phyloP scores from a whole-genome alignment of 1,140 invertebrate genomes.

The Trichoplusia ni region DNA sequence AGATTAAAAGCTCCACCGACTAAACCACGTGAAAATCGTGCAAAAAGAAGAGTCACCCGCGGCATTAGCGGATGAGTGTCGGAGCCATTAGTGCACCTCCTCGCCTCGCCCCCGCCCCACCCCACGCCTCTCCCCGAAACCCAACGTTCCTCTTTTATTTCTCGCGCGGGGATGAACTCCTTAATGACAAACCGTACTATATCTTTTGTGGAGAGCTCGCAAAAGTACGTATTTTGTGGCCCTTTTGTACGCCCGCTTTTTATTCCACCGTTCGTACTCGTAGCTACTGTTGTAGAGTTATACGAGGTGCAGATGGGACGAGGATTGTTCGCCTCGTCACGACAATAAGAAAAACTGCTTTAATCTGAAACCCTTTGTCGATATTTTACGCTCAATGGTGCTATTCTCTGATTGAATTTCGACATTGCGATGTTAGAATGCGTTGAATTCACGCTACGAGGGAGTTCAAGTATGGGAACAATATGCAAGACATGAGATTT shows the following conservation, averaged over 20 bases:
- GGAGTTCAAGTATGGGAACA: conserved; percentile 3
- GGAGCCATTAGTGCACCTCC: conserved; percentile 76
- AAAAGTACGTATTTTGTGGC: conserved; percentile 80
- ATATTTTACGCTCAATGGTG: conserved; percentile 34
- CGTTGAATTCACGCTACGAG: conserved; percentile 11
- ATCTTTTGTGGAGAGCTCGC: conserved; percentile 79
- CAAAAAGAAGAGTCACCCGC: conserved; percentile 80
- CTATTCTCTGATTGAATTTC: conserved; percentile 44
- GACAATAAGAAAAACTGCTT: conserved; percentile 50
- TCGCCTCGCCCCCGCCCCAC: conserved; percentile 28
- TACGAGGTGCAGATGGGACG: conserved; percentile 43
- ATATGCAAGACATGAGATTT: background rate
- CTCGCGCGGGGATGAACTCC: conserved; percentile 80
- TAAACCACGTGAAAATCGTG: conserved; percentile 79
- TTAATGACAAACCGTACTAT: conserved; percentile 82
- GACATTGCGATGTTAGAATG: conserved; percentile 30
- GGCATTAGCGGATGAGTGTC: conserved; percentile 81
- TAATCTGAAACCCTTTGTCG: conserved; percentile 46
- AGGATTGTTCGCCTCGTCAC: conserved; percentile 44
- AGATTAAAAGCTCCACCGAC: conserved; percentile 79
- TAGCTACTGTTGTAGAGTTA: conserved; percentile 49
- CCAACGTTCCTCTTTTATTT: conserved; percentile 79
- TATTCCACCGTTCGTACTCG: conserved; percentile 57
- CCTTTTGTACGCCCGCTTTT: conserved; percentile 78
- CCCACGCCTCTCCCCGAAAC: conserved; percentile 48